Base-by-base conservation (phyloP, 2,888 invertebrate genomes). In the Eilema sororculum region DNA sequence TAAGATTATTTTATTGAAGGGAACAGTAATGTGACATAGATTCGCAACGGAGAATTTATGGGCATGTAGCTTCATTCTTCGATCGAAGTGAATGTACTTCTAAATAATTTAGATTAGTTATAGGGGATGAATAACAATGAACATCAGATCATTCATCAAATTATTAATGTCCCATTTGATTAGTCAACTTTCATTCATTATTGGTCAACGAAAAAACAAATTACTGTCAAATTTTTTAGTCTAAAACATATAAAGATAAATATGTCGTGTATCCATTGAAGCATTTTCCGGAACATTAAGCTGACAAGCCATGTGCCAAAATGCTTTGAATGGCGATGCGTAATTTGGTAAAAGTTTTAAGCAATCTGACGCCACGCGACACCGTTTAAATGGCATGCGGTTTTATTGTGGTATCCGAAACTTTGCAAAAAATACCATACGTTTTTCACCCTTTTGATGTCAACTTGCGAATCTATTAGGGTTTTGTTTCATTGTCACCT, bases 401-500 rank as follows among this genome's bases (percentile, higher is more conserved):
- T 93, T 94, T 90, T 88, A 88, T 90, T 91, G 93, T 85, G 93
- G 93, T 94, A 90, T 85, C 89, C 89, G 81, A 93, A 93, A 90
- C 82, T 88, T 88, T 80, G 86, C 85, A 84, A 88, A 88, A 87
- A 89, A 81, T 81, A 88, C 86, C 83, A 80, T 81, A 81, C 86
- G 82, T 83, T 86, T 87, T 87, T 86, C 83, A 80, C 81, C 84
- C 84, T 85, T 90, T 87, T 88, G 85, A 86, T 89, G 90, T 90
- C 89, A 89, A 87, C 84, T 84, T 84, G 82, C 82, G 86, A 87
- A 90, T 91, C 90, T 91, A 90, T 92, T 89, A 86, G 86, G 84
- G 84, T 87, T 87, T 90, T 92, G 91, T 93, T 87, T 80, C 79
- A 73, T 73, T 78, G 79, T 87, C 93, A 93, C 90, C 93, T 93